Evolutionary conservation across 2,888 invertebrate genomes (phyloP).

Genomic region (Drosophila mercatorum): DNA sequence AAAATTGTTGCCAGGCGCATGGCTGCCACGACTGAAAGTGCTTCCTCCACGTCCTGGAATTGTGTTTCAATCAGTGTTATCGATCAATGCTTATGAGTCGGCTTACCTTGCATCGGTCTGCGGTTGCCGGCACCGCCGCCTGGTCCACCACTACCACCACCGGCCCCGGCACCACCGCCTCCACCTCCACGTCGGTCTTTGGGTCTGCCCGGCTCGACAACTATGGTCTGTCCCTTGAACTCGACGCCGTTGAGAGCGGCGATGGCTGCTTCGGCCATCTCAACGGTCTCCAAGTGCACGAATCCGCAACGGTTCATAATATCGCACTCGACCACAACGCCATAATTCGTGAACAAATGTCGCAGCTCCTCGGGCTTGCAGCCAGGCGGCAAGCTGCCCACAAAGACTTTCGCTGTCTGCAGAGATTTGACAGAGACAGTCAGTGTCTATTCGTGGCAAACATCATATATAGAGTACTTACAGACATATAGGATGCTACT

Average conservation of each 20-base stretch:
- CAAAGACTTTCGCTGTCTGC: constrained; percentile 93
- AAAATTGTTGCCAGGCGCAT: constrained; percentile 47
- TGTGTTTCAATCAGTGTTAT: neutral
- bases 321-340: constrained; percentile 96
- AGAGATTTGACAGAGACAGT: constrained; percentile 3
- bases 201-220: constrained; percentile 92
- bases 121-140: constrained; percentile 46
- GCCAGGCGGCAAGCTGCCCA: constrained; percentile 94
- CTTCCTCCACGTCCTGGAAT: constrained; percentile 23
- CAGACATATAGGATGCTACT: constrained; percentile 46
- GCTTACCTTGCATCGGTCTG: constrained; percentile 52
- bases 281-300: constrained; percentile 94
- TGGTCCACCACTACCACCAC: constrained; percentile 83
- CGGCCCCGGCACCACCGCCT: neutral
- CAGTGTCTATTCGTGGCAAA: neutral
- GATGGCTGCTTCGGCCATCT: constrained; percentile 93
- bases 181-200: constrained; percentile 87
- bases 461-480: constrained; percentile 25
- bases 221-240: constrained; percentile 93
- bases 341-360: constrained; percentile 93
- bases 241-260: constrained; percentile 91
- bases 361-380: constrained; percentile 93
- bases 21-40: constrained; percentile 73
- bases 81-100: no score
- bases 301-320: constrained; percentile 97